These are phyloP conservation scores for Aldrovandia affinis DNA, from an alignment of 2,797 vertebrate genomes.

Conservation along the genomic window DNA sequence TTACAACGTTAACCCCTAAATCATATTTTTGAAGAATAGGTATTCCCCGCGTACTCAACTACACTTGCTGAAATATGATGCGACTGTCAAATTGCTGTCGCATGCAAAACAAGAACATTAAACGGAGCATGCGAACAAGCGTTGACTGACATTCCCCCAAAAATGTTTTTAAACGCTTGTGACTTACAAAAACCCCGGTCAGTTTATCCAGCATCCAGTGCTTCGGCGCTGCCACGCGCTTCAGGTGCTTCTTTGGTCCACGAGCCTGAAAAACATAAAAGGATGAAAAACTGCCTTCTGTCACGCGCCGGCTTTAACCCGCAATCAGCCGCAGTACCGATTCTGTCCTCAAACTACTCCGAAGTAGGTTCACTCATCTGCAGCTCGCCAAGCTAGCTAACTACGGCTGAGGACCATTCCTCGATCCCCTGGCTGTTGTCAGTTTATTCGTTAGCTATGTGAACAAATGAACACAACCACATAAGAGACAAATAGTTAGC, in stretches of 20 bases:
- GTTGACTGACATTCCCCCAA: not conserved
- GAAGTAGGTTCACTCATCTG: no score
- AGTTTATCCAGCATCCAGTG: conserved; percentile 99
- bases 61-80: not conserved
- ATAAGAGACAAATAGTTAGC: not conserved
- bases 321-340: not conserved
- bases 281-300: not conserved
- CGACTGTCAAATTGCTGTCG: not conserved
- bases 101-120: not conserved
- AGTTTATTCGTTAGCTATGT: no score
- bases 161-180: not conserved
- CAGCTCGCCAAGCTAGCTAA: no score
- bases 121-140: not conserved
- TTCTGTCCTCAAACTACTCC: not conserved
- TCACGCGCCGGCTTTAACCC: no score
- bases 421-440: no score
- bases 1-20: no score
- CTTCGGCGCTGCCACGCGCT: conserved; percentile 96
- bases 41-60: no score
- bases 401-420: no score
- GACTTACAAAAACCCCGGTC: conserved; percentile 92
- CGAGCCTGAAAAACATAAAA: conserved; percentile 83
- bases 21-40: not conserved
- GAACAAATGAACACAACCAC: no score
- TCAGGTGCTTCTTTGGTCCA: conserved; percentile 98